Evolutionary conservation across 2,888 invertebrate genomes (phyloP), one percentile per base, ranked within the genome.

Genomic region (Cerceris ruficornis): DNA sequence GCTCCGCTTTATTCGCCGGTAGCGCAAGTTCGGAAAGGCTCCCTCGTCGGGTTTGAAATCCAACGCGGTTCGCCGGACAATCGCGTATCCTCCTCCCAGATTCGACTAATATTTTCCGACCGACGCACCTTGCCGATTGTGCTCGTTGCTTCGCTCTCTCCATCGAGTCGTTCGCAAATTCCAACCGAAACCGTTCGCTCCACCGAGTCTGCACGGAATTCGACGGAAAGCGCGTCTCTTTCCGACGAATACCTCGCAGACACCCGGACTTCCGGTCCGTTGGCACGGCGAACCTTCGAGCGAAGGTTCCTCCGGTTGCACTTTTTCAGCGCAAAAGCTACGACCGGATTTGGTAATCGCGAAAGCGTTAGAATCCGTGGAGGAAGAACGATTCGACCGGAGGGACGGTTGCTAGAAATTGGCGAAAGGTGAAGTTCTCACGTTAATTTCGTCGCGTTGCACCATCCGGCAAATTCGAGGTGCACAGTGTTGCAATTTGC

Each of bases 21-120:
- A 17, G 42, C 67, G 73, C 75, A 65, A 5, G 28, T 28, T 65
- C 65, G 65, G n/a, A 65, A 66, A 60, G 70, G 61, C 28, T 57
- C 55, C 57, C 61, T 70, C 46, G 50, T 52, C 28, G 50, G 61
- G 43, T 66, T 70, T 46, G 50, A 58, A 54, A 46, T 50, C 39
- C 43, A 57, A 57, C 67, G 28, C 28, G 58, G 42, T 61, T 42
- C 57, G 50, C 15, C 64, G 65, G 9, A 64, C 58, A 67, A 14
- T 13, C 39, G 11, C n/a, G 50, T 2, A 50, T 28, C n/a, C n/a
- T 2, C 7, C 11, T 6, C 11, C 15, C 42, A 2, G 28, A 14
- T 15, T n/a, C 14, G 11, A 59, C 50, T 60, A 66, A 46, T 66
- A 54, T 54, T 66, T 65, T 39, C 71, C n/a, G 50, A 6, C 6